Base-by-base conservation (phyloP, 2,888 invertebrate genomes). In the Ormyrus nitidulus region DNA sequence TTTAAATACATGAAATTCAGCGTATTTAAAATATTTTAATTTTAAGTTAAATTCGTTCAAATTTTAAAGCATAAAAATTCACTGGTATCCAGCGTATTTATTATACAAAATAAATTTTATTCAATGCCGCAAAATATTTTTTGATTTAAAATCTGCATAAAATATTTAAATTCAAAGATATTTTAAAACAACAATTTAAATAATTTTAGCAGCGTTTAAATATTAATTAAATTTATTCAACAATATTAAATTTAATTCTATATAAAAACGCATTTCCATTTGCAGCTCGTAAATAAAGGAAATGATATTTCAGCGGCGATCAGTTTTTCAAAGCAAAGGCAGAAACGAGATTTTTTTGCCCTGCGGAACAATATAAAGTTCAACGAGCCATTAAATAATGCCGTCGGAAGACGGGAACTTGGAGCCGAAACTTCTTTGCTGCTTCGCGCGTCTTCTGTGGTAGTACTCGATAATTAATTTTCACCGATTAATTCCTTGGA, bases 321-420 rank as follows among this genome's bases (percentile, higher is more conserved):
- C 59, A 11, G 59, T 62, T 68, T 78, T 46, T 73, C 13, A 13
- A 53, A 49, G n/a, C 9, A 48, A 7, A 13, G 11, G 44, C 8
- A 74, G 51, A 64, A 79, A 79, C 6, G 62, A 74, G 48, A 54
- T 73, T 69, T 69, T 61, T 34, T 79, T 49, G n/a, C 46, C 5
- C 19, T 11, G 19, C 44, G 7, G 49, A 74, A 69, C 58, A 58
- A 70, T 65, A 8, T 46, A 65, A 59, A 58, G 58, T 74, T 74
- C 58, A 74, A 78, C 56, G 58, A 59, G 34, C 48, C 65, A 74
- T 79, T 70, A 64, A 79, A 74, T 44, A 70, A 58, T 19, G 34
- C 51, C 74, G 9, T 10, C 19, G 53, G 44, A 59, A 44, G 62
- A 56, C 48, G 7, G 4, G 44, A 59, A 58, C 64, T 71, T 65